Conservation (phyloP, 2,888 invertebrate genomes). For the Papilio protenor region DNA sequence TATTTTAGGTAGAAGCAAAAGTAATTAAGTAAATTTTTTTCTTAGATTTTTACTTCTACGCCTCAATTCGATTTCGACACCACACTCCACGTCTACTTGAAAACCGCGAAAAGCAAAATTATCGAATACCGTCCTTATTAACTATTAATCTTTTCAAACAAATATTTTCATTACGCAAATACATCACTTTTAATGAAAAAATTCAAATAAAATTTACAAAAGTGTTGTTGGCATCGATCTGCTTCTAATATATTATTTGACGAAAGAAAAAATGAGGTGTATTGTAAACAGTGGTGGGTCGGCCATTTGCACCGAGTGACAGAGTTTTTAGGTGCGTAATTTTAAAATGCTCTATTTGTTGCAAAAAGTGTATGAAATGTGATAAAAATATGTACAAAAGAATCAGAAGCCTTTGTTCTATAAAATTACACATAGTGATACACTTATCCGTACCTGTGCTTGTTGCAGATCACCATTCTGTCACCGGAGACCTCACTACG, state of each 20-base stretch:
- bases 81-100: constrained; percentile 18
- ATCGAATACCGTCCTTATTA: constrained; percentile 46
- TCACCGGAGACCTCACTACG: constrained; percentile 80
- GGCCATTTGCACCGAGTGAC: constrained; percentile 89
- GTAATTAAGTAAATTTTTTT: background rate
- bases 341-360: constrained; percentile 72
- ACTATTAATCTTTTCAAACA: constrained; percentile 27
- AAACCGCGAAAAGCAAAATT: constrained; percentile 40
- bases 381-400: constrained; percentile 76
- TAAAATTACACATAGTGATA: constrained; percentile 69
- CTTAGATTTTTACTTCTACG: constrained; percentile 39
- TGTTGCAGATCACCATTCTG: constrained; percentile 82
- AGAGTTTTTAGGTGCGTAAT: constrained; percentile 85
- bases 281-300: constrained; percentile 88
- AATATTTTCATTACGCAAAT: background rate
- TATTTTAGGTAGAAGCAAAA: background rate
- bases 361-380: constrained; percentile 76
- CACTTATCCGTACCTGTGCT: constrained; percentile 78
- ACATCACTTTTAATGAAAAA: constrained; percentile 54
- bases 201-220: constrained; percentile 48
- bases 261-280: constrained; percentile 68
- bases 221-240: background rate
- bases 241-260: constrained; percentile 26
- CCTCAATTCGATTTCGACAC: constrained; percentile 43
- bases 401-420: constrained; percentile 61